Evolutionary conservation across 2,888 invertebrate genomes (phyloP).

Genomic region (Entomobrya proxima): DNA sequence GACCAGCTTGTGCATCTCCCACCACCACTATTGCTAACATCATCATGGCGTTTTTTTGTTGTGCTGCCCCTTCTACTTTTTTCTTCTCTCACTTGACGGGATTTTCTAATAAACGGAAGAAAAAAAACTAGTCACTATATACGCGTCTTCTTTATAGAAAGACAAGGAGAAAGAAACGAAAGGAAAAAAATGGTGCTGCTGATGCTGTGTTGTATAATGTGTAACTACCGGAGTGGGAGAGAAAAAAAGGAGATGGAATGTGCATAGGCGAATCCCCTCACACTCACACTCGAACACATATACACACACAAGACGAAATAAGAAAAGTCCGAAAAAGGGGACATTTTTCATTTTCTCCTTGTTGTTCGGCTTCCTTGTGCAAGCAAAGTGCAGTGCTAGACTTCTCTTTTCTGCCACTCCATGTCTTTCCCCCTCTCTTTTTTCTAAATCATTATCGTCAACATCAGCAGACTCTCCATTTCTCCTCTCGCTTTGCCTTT

Average conservation of each 20-base stretch:
- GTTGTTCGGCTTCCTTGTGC: neutral
- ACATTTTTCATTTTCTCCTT: constrained; percentile 58
- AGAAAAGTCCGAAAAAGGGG: constrained; percentile 52
- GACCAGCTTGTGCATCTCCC: constrained; percentile 35
- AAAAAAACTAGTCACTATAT: constrained; percentile 4
- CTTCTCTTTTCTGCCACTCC: neutral
- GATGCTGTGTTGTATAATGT: constrained; percentile 7
- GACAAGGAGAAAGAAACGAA: neutral
- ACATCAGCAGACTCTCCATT: constrained; percentile 8
- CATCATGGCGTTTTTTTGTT: neutral
- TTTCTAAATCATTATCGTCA: constrained; percentile 16
- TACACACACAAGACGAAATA: neutral
- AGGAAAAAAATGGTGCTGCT: neutral
- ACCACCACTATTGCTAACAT: neutral
- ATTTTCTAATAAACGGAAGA: constrained; percentile 18
- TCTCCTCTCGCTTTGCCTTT: neutral
- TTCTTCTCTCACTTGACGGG: constrained; percentile 26
- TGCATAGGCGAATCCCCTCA: neutral
- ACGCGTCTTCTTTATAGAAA: neutral
- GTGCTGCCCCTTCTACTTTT: constrained; percentile 17
- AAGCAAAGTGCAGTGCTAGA: neutral
- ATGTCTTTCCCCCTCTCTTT: neutral
- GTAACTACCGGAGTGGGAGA: neutral
- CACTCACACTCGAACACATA: neutral
- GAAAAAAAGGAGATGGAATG: neutral